A percentile compares a stretch with the other conserved stretches of the same genome.
Conservation (phyloP, 2,888 invertebrate species). For the Latrodectus elegans region DNA sequence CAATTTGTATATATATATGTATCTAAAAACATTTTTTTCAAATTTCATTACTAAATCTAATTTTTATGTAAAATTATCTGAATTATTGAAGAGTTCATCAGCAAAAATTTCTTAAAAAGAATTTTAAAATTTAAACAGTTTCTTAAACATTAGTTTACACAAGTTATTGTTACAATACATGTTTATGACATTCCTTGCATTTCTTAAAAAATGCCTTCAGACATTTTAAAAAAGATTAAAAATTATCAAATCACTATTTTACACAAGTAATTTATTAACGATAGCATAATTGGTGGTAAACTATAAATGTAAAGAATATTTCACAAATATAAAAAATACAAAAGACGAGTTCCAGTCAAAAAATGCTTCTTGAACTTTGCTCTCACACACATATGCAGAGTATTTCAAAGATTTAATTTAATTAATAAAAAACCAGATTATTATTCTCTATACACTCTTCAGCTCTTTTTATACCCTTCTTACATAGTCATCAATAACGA, state of each 20-base stretch:
- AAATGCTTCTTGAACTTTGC: not conserved
- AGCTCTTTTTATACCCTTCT: slow-evolving; percentile 14
- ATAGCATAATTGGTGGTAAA: not conserved
- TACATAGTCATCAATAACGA: slow-evolving; percentile 42
- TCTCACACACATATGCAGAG: not conserved
- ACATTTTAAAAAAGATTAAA: too few relatives aligned
- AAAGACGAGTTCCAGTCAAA: not conserved
- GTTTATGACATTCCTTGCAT: too few relatives aligned
- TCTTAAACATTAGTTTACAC: too few relatives aligned
- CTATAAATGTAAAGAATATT: not conserved
- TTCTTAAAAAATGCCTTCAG: too few relatives aligned
- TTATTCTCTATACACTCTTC: not conserved
- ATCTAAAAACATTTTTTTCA: too few relatives aligned
- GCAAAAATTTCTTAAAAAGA: too few relatives aligned
- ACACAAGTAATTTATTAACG: not conserved
- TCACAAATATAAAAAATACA: not conserved
- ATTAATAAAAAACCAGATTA: slow-evolving; percentile 26
- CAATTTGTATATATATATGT: too few relatives aligned
- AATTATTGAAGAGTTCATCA: too few relatives aligned
- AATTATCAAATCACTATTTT: not conserved
- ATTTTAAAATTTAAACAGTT: too few relatives aligned
- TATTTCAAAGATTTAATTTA: slow-evolving; percentile 9
- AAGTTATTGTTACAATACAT: too few relatives aligned
- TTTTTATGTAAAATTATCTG: too few relatives aligned
- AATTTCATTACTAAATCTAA: too few relatives aligned